These are phyloP conservation scores for Acleris emargana DNA, from an alignment of 2,888 invertebrate species.

Conservation along the genomic window DNA sequence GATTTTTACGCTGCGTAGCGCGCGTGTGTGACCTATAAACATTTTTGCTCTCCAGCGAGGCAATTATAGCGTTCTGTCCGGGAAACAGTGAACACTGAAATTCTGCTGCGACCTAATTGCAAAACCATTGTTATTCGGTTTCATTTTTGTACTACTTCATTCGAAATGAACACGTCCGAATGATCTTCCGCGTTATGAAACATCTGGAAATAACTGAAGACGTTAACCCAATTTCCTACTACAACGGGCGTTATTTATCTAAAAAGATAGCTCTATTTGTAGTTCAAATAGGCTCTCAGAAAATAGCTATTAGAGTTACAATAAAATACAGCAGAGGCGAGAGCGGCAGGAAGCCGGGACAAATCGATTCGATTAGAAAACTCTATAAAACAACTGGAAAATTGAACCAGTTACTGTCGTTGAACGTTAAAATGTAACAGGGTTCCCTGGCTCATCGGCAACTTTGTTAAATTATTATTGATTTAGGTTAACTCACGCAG, in stretches of 20 bases:
- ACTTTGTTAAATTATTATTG: not conserved
- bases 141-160: conserved; percentile 5
- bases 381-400: conserved; percentile 41
- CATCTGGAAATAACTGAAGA: conserved; percentile 17
- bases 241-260: conserved; percentile 7
- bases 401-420: conserved; percentile 11
- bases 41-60: conserved; percentile 22
- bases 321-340: conserved; percentile 23
- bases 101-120: conserved; percentile 10
- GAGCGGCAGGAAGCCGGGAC: conserved; percentile 33
- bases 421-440: not conserved
- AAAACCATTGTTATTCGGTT: conserved; percentile 20
- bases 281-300: not conserved
- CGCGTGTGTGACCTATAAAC: conserved; percentile 23
- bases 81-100: conserved; percentile 27
- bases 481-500: too few relatives aligned
- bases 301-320: conserved; percentile 12
- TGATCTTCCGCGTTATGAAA: conserved; percentile 23
- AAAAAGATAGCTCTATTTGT: not conserved
- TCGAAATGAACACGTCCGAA: conserved; percentile 6
- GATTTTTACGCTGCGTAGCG: conserved; percentile 9
- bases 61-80: conserved; percentile 19
- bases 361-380: conserved; percentile 44
- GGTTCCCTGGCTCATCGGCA: conserved; percentile 16
- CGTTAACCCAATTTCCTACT: conserved; percentile 20